phyloP scores from a whole-genome alignment of 23 tunicate genomes.

The Oikopleura vanhoeffeni region DNA sequence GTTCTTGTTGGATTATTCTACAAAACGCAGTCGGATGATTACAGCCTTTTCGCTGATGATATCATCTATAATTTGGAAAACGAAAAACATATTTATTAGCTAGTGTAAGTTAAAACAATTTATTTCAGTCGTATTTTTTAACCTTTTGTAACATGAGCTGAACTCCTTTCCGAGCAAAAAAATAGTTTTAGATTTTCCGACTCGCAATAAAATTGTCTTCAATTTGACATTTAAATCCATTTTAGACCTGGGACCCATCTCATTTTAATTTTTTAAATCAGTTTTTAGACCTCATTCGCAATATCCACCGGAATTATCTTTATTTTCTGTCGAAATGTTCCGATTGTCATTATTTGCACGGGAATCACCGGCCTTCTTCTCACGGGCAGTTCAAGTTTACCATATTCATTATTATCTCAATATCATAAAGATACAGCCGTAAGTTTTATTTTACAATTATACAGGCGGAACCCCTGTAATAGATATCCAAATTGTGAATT shows the following conservation, averaged over 20 bases:
- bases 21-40: neutral
- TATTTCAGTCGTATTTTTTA: too few relatives aligned
- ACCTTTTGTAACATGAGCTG: too few relatives aligned
- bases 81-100: neutral
- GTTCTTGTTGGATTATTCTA: neutral
- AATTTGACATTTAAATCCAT: too few relatives aligned
- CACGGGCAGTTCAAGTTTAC: neutral
- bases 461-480: too few relatives aligned
- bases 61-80: neutral
- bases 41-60: neutral
- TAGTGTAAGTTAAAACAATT: too few relatives aligned
- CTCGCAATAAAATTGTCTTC: too few relatives aligned
- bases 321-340: neutral
- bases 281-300: neutral
- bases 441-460: too few relatives aligned
- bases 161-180: too few relatives aligned
- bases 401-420: constrained; percentile 5
- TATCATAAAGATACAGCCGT: neutral
- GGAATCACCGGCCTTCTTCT: neutral
- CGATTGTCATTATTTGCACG: neutral
- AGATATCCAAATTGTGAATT: too few relatives aligned
- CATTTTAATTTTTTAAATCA: too few relatives aligned
- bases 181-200: too few relatives aligned
- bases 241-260: too few relatives aligned
- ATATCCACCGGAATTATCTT: neutral